These are phyloP conservation scores for Globia sparganii DNA, from an alignment of 2,888 invertebrate species.

Conservation along the genomic window DNA sequence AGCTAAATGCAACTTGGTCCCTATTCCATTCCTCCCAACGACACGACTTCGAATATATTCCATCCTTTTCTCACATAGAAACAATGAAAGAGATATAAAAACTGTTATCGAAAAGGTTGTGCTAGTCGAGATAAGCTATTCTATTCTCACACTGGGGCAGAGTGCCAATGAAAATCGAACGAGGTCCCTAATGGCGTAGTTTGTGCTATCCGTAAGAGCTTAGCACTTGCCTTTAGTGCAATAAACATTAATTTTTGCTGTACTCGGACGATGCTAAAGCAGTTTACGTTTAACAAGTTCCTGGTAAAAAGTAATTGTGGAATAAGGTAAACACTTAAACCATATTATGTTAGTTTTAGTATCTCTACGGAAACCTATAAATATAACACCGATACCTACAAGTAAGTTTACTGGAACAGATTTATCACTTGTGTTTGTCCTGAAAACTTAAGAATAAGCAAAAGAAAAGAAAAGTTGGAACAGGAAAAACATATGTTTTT, in stretches of 20 bases:
- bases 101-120: conserved; percentile 51
- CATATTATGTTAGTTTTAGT: conserved; percentile 24
- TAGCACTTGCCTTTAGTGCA: conserved; percentile 73
- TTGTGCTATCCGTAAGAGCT: conserved; percentile 72
- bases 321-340: conserved; percentile 31
- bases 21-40: conserved; percentile 43
- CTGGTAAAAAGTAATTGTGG: conserved; percentile 38
- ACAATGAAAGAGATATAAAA: conserved; percentile 51
- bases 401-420: conserved; percentile 39
- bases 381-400: conserved; percentile 38
- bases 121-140: conserved; percentile 46
- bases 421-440: conserved; percentile 44
- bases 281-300: conserved; percentile 55
- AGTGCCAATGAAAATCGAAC: conserved; percentile 74
- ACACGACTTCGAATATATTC: conserved; percentile 28
- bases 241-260: conserved; percentile 75
- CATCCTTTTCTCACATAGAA: conserved; percentile 39
- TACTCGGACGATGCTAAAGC: conserved; percentile 63
- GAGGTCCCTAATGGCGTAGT: conserved; percentile 70
- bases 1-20: conserved; percentile 58
- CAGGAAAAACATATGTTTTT: conserved; percentile 56
- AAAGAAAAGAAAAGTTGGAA: conserved; percentile 45
- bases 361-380: conserved; percentile 8
- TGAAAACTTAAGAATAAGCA: conserved; percentile 42
- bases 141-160: conserved; percentile 58